Percentiles rank a stretch among this genome's conserved stretches.
Evolutionary conservation across 2,797 vertebrate genomes (phyloP).

Genomic region (Dallia pectoralis): DNA sequence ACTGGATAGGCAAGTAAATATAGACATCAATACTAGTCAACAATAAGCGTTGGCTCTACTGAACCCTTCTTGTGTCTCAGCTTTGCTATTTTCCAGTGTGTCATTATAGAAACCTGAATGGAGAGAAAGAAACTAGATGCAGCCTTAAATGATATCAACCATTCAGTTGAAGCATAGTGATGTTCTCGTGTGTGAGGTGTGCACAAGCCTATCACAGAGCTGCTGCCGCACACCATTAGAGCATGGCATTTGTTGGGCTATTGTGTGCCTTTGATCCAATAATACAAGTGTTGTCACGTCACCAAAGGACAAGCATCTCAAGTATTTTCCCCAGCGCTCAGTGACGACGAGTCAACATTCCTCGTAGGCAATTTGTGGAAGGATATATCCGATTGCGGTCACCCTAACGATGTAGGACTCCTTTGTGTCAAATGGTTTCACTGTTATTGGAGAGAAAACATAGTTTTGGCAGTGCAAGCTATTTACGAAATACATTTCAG

Average conservation of each 20-base stretch:
- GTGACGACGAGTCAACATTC: slow-evolving; percentile 51
- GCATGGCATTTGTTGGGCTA: slow-evolving; percentile 40
- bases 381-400: slow-evolving; percentile 55
- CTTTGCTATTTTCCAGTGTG: slow-evolving; percentile 40
- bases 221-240: slow-evolving; percentile 51
- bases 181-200: slow-evolving; percentile 36
- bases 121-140: slow-evolving; percentile 30
- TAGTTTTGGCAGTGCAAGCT: neutral
- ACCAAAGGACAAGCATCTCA: slow-evolving; percentile 52
- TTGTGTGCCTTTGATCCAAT: slow-evolving; percentile 50
- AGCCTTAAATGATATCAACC: slow-evolving; percentile 43
- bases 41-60: slow-evolving; percentile 47
- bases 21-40: neutral
- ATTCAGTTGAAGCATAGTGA: slow-evolving; percentile 49
- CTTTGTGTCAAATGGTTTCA: slow-evolving; percentile 37
- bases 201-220: slow-evolving; percentile 51
- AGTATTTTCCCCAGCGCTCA: slow-evolving; percentile 55
- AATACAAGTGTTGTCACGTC: slow-evolving; percentile 65
- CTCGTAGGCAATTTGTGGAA: slow-evolving; percentile 59
- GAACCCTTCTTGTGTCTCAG: slow-evolving; percentile 41
- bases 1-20: neutral
- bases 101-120: slow-evolving; percentile 57
- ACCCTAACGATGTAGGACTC: slow-evolving; percentile 51
- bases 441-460: neutral
- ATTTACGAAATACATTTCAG: slow-evolving; percentile 58